Percentiles rank a stretch among this genome's conserved stretches.
Evolutionary conservation across 2,113 vertebrate species (phyloP).

Genomic region (Sinosuthora webbiana): DNA sequence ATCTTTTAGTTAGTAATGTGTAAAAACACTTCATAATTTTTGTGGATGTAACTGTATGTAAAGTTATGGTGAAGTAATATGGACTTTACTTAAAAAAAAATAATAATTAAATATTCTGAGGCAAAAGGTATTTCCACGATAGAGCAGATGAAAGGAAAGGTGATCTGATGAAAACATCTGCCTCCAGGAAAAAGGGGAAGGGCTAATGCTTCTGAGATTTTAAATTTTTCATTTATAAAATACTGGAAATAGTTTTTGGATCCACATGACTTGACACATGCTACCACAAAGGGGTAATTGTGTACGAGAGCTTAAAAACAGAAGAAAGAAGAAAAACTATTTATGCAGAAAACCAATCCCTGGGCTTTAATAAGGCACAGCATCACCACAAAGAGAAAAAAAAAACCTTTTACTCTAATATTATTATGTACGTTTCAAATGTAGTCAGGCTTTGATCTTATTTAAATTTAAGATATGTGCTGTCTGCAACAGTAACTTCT

Average conservation of each 20-base stretch:
- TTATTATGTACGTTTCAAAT: constrained; percentile 41
- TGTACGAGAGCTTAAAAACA: not conserved
- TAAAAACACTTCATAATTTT: not conserved
- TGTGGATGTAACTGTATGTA: not conserved
- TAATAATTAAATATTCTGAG: not conserved
- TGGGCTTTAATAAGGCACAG: constrained; percentile 31
- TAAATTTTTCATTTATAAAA: not conserved
- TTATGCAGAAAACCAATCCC: constrained; percentile 34
- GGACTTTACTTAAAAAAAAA: not conserved
- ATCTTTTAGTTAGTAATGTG: not conserved
- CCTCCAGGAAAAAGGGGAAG: not conserved
- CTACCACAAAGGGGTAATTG: not conserved
- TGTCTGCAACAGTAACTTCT: constrained; percentile 36
- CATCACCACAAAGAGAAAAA: not conserved
- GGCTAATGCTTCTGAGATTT: not conserved
- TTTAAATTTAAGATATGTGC: constrained; percentile 26
- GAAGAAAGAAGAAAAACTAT: not conserved
- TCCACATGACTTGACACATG: not conserved
- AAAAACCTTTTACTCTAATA: not conserved
- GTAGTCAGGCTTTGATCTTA: constrained; percentile 54
- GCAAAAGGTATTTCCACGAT: not conserved
- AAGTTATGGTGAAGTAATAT: not conserved
- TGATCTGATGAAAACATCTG: not conserved
- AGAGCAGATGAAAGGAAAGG: not conserved
- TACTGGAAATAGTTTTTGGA: not conserved